Percentiles rank a stretch among this genome's conserved stretches.
These are phyloP conservation scores for Atta texana DNA, from an alignment of 1,140 invertebrate species.

Conservation along the genomic window DNA sequence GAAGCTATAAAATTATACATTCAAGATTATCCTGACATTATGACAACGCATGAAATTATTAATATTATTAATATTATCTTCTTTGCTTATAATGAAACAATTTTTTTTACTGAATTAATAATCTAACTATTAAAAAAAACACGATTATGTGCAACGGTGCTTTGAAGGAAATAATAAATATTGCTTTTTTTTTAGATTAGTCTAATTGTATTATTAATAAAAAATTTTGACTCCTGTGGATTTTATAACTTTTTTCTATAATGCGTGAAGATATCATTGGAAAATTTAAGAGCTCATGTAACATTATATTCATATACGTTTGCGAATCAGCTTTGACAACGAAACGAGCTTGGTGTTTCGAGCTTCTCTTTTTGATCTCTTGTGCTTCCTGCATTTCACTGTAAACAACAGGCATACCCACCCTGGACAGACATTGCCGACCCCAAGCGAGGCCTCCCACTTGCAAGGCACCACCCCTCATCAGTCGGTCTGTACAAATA, in stretches of 20 bases:
- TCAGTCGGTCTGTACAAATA: conserved; percentile 81
- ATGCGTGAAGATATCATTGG: neutral
- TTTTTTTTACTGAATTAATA: neutral
- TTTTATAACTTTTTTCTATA: neutral
- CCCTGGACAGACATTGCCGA: conserved; percentile 67
- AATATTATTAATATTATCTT: neutral
- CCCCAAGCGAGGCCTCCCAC: conserved; percentile 74
- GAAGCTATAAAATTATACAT: neutral
- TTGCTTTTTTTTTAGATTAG: neutral
- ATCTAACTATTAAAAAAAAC: neutral
- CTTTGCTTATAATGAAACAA: neutral
- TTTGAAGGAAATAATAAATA: neutral
- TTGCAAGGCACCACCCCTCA: conserved; percentile 79
- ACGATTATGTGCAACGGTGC: neutral
- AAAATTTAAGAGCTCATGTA: conserved; percentile 45
- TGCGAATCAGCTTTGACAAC: conserved; percentile 32
- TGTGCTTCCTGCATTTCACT: conserved; percentile 64
- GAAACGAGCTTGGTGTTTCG: conserved; percentile 52
- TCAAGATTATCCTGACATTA: neutral
- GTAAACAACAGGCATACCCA: conserved; percentile 75
- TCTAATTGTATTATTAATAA: neutral
- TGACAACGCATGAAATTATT: neutral
- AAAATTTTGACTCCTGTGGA: neutral
- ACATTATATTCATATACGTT: conserved; percentile 40
- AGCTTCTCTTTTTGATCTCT: conserved; percentile 62